These are phyloP conservation scores for Drosophila incognita DNA, from an alignment of 2,888 invertebrate species.

Conservation along the genomic window DNA sequence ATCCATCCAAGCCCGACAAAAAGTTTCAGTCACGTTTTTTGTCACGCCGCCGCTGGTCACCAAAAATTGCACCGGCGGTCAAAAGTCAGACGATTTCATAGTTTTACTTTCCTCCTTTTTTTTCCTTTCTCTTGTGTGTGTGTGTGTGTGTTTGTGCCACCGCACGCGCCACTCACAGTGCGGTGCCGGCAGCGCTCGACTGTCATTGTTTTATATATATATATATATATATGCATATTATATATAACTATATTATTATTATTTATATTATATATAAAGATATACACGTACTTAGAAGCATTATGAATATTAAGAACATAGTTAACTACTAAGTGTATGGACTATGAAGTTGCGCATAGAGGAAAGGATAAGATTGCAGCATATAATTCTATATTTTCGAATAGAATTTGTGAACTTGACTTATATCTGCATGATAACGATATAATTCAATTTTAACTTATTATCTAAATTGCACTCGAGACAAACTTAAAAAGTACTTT, in stretches of 20 bases:
- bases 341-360: background rate
- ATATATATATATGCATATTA: background rate
- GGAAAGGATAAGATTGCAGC: background rate
- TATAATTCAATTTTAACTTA: background rate
- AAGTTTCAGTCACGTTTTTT: slow-evolving; percentile 74
- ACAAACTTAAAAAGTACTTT: background rate
- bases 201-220: slow-evolving; percentile 15
- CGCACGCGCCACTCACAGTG: slow-evolving; percentile 33
- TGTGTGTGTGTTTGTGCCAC: background rate
- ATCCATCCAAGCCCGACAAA: slow-evolving; percentile 38
- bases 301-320: slow-evolving; percentile 13
- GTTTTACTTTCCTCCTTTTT: slow-evolving; percentile 23
- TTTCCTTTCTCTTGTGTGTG: background rate
- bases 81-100: slow-evolving; percentile 59
- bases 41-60: slow-evolving; percentile 59
- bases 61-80: slow-evolving; percentile 66
- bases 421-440: background rate
- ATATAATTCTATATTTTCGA: no score
- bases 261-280: background rate
- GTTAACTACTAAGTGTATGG: background rate
- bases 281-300: slow-evolving; percentile 18
- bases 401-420: no score
- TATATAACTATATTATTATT: background rate
- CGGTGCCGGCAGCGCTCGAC: slow-evolving; percentile 6
- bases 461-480: background rate